Base-by-base conservation (phyloP, 2,797 vertebrate genomes). In the Sebastes cheni region DNA sequence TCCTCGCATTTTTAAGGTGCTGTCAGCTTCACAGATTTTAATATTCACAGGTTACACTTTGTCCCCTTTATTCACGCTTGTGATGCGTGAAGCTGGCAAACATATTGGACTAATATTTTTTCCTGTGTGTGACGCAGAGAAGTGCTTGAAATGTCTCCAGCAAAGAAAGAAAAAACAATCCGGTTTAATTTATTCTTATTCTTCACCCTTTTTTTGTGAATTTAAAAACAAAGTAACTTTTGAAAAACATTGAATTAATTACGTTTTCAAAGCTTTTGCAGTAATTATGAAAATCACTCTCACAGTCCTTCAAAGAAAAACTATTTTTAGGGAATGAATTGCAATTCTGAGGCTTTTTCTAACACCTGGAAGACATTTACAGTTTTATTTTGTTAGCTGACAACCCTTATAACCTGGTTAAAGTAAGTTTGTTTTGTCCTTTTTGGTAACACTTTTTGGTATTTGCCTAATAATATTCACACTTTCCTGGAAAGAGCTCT, bases 71-170 rank as follows among this genome's bases (percentile, higher is more conserved):
- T 86, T 73, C n/a, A 20, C 77, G 65, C 77, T 30, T 75, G 52
- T 76, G 65, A 82, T 74, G 85, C 84, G 81, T 77, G 81, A 77
- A 66, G 60, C 76, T 67, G 77, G 29, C 58, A 52, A 52, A 4
- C 80, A 76, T 85, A 75, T 77, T 80, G 70, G 79, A 85, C 84
- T 88, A 75, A 90, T 85, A 72, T 71, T 75, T 75, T 75, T 75
- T 14, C 39, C 46, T 86, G 20, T 80, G 79, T 77, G 77, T 32
- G 27, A 13, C 56, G 22, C 55, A 42, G n/a, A 42, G 42, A 27
- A 60, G 8, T 4, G 32, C 64, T 70, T 42, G 27, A 79, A 89
- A 67, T 71, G 56, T 75, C 32, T 42, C 32, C n/a, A 6, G 52
- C 34, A 5, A 25, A 54, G 39, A 42, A 42, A 14, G 13, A 14